Conservation (phyloP, 2,888 invertebrate genomes). For the Spisula subtruncata region DNA sequence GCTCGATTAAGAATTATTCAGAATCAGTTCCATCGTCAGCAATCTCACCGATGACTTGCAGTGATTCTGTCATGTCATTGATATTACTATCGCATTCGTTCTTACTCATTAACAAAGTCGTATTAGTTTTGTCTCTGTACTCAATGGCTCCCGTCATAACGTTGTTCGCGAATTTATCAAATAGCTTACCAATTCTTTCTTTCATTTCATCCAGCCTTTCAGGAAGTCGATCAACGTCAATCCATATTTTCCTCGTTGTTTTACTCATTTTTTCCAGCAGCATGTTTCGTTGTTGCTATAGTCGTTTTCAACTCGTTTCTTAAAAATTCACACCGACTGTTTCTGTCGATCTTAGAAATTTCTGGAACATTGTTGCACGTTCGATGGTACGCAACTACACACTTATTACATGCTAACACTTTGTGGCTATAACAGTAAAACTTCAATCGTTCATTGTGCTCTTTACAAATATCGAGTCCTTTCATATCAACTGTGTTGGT, state of each 20-base stretch:
- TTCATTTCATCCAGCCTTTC: background rate
- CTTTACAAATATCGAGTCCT: no score
- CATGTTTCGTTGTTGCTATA: background rate
- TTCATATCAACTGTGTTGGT: no score
- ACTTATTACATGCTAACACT: background rate
- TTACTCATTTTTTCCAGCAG: background rate
- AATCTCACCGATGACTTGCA: background rate
- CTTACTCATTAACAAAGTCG: background rate
- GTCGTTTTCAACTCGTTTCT: no score
- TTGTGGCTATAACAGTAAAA: background rate
- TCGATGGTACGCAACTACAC: background rate
- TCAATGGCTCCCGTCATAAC: background rate
- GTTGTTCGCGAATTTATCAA: background rate
- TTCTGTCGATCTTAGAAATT: background rate
- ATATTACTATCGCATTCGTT: background rate
- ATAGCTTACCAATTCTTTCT: background rate
- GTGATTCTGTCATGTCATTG: background rate
- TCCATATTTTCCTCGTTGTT: background rate
- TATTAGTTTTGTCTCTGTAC: background rate
- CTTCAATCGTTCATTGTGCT: no score
- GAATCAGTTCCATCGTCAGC: background rate
- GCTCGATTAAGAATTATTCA: constrained; percentile 5
- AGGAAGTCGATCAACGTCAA: background rate
- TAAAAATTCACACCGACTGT: background rate
- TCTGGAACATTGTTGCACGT: constrained; percentile 9